Conservation (phyloP, 2,888 invertebrate genomes). For the Rotaria magnacalcarata region DNA sequence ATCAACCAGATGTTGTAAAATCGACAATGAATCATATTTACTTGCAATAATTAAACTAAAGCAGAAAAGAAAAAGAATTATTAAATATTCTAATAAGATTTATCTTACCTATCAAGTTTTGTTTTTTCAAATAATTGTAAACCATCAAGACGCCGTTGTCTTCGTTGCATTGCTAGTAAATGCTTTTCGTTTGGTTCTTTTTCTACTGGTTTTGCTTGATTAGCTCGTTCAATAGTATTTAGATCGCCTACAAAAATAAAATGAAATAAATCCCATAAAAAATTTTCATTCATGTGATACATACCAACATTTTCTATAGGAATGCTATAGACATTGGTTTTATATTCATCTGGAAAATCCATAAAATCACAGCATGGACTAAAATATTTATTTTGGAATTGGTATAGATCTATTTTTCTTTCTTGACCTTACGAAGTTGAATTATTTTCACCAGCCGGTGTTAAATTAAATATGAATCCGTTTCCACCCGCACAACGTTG, state of each 20-base stretch:
- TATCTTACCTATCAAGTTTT: conserved; percentile 44
- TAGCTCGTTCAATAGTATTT: not conserved
- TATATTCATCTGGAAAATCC: conserved; percentile 72
- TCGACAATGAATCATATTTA: conserved; percentile 78
- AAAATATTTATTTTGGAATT: not conserved
- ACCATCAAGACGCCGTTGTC: conserved; percentile 27
- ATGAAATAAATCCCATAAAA: not conserved
- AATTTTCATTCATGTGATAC: conserved; percentile 60
- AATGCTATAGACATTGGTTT: conserved; percentile 67
- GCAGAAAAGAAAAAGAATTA: not conserved
- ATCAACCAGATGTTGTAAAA: conserved; percentile 71
- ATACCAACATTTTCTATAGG: conserved; percentile 65
- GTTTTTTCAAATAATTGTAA: conserved; percentile 43
- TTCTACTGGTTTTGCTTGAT: conserved; percentile 29
- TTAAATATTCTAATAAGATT: not conserved
- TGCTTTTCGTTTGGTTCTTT: conserved; percentile 7
- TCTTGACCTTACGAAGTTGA: conserved; percentile 63
- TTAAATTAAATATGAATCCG: conserved; percentile 59
- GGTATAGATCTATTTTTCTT: conserved; percentile 65
- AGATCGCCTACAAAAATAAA: conserved; percentile 46
- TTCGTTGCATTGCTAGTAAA: conserved; percentile 34
- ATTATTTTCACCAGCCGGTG: conserved; percentile 50
- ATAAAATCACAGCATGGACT: conserved; percentile 64
- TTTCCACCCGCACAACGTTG: conserved; percentile 67
- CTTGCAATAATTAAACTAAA: conserved; percentile 66